Evolutionary conservation across 2,888 invertebrate genomes (phyloP), one percentile per base, ranked within the genome.

Genomic region (Meandrusa payeni): DNA sequence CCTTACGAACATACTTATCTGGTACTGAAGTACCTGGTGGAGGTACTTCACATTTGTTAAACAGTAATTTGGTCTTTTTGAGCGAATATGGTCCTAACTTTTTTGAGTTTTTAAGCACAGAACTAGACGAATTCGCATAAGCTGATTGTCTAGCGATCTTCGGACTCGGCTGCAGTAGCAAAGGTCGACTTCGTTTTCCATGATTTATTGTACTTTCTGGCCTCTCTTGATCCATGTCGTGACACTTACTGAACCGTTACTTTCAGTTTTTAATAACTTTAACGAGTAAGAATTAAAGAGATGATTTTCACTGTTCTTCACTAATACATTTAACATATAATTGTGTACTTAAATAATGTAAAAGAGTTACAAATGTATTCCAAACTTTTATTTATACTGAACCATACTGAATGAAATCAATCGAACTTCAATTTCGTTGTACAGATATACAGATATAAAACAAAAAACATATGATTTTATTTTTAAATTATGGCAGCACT

Each of bases 1-100:
- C 93, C 60, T 89, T 89, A 56, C 90, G 89, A 5, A 90, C 83
- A 23, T 76, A 70, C 52, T 88, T 89, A 6, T 88, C 82, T 41
- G 87, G 83, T 2, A 91, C 90, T 10, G 74, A 73, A 5, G 90
- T 89, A 0, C 90, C 90, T 47, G 80, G 64, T 5, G 76, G 57
- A 15, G 90, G 90, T 1, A 89, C 73, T 63, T 81, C 76, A 52
- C 62, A 73, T 32, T 63, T 73, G 36, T 75, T 69, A 46, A 78
- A 83, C 10, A 68, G 53, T 32, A 75, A 47, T 57, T 71, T 77
- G 7, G 58, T 41, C 48, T 70, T 76, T 50, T 69, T 77, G 7
- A 70, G 55, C 12, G 67, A 64, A 49, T 57, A 61, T 4, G 69
- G 58, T 4, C 63, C 54, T 42, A 64, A 55, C 56, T 76, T 79